phyloP scores from a whole-genome alignment of 1,140 invertebrate genomes.

The Heterodera schachtii region DNA sequence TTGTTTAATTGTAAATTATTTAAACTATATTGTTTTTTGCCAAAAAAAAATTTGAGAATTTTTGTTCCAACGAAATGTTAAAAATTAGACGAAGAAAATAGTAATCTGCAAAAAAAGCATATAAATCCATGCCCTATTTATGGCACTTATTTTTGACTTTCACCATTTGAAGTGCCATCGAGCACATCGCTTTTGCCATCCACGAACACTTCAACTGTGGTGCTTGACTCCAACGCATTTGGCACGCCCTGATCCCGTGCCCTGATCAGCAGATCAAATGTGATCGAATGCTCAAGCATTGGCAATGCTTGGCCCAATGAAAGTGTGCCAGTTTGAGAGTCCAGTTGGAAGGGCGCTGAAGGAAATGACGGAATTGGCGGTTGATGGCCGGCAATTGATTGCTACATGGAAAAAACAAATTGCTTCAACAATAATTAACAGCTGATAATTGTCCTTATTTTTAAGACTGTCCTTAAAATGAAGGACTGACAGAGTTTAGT shows the following conservation, averaged over 20 bases:
- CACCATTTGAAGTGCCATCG: slow-evolving; percentile 72
- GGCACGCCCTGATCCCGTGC: slow-evolving; percentile 66
- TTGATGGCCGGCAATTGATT: slow-evolving; percentile 24
- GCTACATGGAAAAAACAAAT: slow-evolving; percentile 32
- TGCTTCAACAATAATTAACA: not conserved
- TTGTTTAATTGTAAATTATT: no score
- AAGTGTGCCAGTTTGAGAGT: slow-evolving; percentile 1
- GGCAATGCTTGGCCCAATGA: not conserved
- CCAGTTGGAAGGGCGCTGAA: not conserved
- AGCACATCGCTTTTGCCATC: slow-evolving; percentile 29
- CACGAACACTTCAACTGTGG: slow-evolving; percentile 88
- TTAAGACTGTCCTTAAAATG: not conserved
- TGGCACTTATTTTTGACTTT: not conserved
- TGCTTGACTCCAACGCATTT: slow-evolving; percentile 85
- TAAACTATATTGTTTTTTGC: no score
- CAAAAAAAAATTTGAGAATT: no score
- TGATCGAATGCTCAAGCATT: not conserved
- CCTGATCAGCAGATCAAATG: slow-evolving; percentile 49
- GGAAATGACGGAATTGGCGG: slow-evolving; percentile 18
- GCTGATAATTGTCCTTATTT: not conserved
- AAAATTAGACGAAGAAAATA: no score
- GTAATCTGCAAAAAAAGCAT: no score
- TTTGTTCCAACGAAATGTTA: no score
- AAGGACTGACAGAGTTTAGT: no score
- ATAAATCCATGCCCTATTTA: no score